phyloP scores from a whole-genome alignment of 2,113 vertebrate genomes.

The Serranochromis macrocephalus region DNA sequence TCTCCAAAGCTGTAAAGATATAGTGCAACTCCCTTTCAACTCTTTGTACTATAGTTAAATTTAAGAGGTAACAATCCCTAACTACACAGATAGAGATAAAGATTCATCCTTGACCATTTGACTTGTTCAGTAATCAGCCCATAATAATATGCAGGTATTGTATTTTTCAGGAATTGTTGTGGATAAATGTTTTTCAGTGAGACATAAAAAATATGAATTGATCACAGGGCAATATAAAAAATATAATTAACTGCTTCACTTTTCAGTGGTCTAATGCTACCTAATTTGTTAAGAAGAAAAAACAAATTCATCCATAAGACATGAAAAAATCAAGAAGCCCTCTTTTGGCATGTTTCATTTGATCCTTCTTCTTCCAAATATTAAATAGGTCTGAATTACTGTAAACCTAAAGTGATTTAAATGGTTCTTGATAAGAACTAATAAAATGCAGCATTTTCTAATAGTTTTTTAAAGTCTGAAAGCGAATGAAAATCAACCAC shows the following conservation, averaged over 20 bases:
- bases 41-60: conserved; percentile 18
- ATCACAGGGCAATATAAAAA: neutral
- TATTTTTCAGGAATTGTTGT: neutral
- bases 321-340: neutral
- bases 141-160: neutral
- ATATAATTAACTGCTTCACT: neutral
- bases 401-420: neutral
- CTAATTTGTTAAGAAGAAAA: neutral
- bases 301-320: neutral
- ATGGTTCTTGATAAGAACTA: neutral
- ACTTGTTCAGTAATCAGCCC: neutral
- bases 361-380: neutral
- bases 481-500: neutral
- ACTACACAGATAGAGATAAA: neutral
- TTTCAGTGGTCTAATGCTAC: neutral
- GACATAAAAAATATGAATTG: neutral
- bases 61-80: neutral
- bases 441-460: neutral
- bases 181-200: neutral
- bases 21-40: conserved; percentile 9
- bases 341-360: neutral
- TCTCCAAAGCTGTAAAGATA: neutral
- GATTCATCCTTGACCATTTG: neutral
- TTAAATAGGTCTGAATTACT: neutral
- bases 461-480: neutral